These are phyloP conservation scores for Creontiades dilutus DNA, from an alignment of 2,888 invertebrate species.

Conservation along the genomic window DNA sequence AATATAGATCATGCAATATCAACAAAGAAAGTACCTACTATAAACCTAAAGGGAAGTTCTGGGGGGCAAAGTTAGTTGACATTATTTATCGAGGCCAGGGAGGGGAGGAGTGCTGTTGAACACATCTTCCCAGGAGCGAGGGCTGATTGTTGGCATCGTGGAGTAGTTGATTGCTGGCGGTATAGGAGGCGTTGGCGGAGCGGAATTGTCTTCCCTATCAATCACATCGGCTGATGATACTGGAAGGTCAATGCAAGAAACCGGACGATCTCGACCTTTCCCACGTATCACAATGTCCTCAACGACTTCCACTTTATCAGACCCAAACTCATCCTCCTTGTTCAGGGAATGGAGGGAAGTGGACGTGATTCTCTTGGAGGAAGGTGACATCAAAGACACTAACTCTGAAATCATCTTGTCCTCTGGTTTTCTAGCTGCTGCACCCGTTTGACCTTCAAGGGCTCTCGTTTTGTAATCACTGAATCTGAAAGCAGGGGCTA, in stretches of 20 bases:
- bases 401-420: slow-evolving; percentile 38
- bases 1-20: slow-evolving; percentile 63
- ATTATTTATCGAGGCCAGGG: slow-evolving; percentile 52
- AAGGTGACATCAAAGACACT: slow-evolving; percentile 60
- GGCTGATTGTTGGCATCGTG: slow-evolving; percentile 77
- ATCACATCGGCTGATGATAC: neutral
- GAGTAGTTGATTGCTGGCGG: slow-evolving; percentile 75
- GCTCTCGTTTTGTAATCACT: slow-evolving; percentile 63
- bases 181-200: slow-evolving; percentile 8
- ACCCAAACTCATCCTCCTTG: slow-evolving; percentile 60
- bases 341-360: slow-evolving; percentile 50
- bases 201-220: neutral
- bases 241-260: slow-evolving; percentile 49
- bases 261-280: slow-evolving; percentile 34
- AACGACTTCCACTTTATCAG: slow-evolving; percentile 39
- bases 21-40: slow-evolving; percentile 33
- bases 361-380: slow-evolving; percentile 56
- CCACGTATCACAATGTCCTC: slow-evolving; percentile 69
- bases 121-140: slow-evolving; percentile 80
- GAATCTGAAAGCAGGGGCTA: slow-evolving; percentile 54
- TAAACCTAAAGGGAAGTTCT: slow-evolving; percentile 41
- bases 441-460: neutral
- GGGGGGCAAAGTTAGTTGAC: neutral
- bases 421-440: neutral
- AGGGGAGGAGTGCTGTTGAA: slow-evolving; percentile 80